Evolutionary conservation across 2,113 vertebrate genomes (phyloP), one percentile per base, ranked within the genome.

Genomic region (Hydropotes inermis): DNA sequence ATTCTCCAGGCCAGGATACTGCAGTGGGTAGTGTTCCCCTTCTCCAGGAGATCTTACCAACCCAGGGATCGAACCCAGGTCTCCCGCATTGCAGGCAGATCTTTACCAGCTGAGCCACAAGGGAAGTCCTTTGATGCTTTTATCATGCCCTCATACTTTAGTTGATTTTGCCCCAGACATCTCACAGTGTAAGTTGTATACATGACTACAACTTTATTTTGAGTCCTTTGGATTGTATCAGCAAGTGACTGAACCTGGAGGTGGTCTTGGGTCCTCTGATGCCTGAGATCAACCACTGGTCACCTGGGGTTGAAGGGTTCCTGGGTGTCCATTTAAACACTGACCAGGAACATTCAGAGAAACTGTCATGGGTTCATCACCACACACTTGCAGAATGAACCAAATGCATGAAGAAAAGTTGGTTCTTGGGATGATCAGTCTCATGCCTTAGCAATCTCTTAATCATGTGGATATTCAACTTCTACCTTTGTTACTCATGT

Each of bases 351-450:
- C 13, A 45, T 4, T 23, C 5, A 82, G 36, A 2, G 10, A 76
- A 87, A 39, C 9, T 61, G 6, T 5, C 1, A 33, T 27, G 2
- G 2, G 3, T 17, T 89, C 21, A 3, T 70, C 0, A 28, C 4
- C 36, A n/a, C 28, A 54, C 3, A 23, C 8, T 70, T 50, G 10
- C 16, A 86, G 74, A 87, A 33, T 3, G 39, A 47, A 23, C 30
- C 27, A 23, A 57, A 52, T 16, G 23, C 4, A 88, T 10, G 3
- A 57, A n/a, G 23, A 74, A 10, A 91, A 64, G 4, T 16, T 82
- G 21, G 50, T 47, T 57, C 10, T 30, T 3, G 33, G n/a, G 55
- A 64, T 64, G 7, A 33, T 10, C 7, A 12, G 76, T 21, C 36
- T 61, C 43, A 0, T 50, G 12, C 50, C 45, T 76, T 33, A 82